Evolutionary conservation across 2,797 vertebrate species (phyloP), one percentile per base, ranked within the genome.

Genomic region (Manis javanica): DNA sequence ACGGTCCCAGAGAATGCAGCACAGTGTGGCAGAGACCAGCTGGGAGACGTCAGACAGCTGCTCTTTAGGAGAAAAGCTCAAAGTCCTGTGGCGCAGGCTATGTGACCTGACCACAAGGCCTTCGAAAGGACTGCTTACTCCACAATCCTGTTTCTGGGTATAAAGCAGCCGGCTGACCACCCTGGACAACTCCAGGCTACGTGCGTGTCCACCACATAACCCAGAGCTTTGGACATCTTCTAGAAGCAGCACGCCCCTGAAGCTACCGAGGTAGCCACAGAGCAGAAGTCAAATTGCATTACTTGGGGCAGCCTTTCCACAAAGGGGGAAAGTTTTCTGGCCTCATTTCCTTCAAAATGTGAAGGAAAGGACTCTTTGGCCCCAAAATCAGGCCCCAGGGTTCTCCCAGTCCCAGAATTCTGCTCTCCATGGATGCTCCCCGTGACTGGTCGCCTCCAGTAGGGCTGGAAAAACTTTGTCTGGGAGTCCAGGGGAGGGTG

Each of bases 1-100:
- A 26, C 59, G 31, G 82, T 49, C 68, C 64, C 69, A 13, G 71
- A 49, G 46, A 49, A 23, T 8, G 29, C 14, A 10, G 37, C 1
- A 7, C 57, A 31, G 2, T 0, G 2, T 0, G 14, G 19, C 4
- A 4, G 46, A 49, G 68, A n/a, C 24, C 7, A 0, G 34, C 23
- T 1, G 4, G 51, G 39, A 49, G 51, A 77, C 61, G 51, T 46
- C 14, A 9, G 61, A n/a, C 42, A 68, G 37, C 5, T 39, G 39
- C 42, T 66, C 74, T 10, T n/a, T 29, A 39, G 5, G 31, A 49
- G n/a, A 4, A 3, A 57, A 55, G 6, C 6, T 74, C 21, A 5
- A 68, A 42, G 42, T 6, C 29, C 23, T 16, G 15, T 3, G 0
- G 10, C n/a, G 53, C 18, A 4, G 29, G n/a, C 79, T n/a, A 18